Evolutionary conservation across 2,888 invertebrate species (phyloP), one percentile per base, ranked within the genome.

Genomic region (Drosophila birchii): DNA sequence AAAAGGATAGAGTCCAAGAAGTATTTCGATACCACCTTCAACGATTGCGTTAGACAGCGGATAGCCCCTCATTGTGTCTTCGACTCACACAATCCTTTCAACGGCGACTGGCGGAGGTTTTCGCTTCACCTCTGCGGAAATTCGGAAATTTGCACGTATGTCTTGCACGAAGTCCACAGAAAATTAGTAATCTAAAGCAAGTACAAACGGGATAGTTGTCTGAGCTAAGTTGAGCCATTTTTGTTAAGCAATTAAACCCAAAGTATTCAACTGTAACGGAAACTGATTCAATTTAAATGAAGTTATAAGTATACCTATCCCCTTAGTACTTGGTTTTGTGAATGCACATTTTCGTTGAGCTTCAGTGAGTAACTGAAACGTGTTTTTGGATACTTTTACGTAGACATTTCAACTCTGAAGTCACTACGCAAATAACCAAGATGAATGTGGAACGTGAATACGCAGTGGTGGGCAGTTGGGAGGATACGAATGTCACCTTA

Each of bases 81-180:
- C 86, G 96, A 96, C 0, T 95, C 96, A 88, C 95, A 95, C 18
- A 95, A 95, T 88, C 95, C 95, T 84, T 96, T 96, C 9, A 96
- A 96, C 80, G 95, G 95, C 0, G 97, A 97, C 92, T 97, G 97
- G 92, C 94, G 97, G 54, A 93, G 96, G 38, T 96, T 96, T 89
- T 95, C 96, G 0, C 94, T 97, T 89, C 97, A 97, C 93, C 97
- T 97, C 92, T 97, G 97, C 90, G 97, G 97, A 8, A 97, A 97
- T 91, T 95, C 95, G 75, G 94, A 95, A 41, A 95, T 95, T 78
- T 96, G 96, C 95, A 94, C 94, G 96, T 96, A 91, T 93, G 96
- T 93, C 64, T 56, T 39, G 8, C 26, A 16, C 36, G 16, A 23
- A n/a, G 5, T 20, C 9, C 29, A 29, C 9, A 6, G 1, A 16